Percentiles rank a stretch among this genome's conserved stretches.
Conservation (phyloP, 2,888 invertebrate species). For the Protophormia terraenovae region DNA sequence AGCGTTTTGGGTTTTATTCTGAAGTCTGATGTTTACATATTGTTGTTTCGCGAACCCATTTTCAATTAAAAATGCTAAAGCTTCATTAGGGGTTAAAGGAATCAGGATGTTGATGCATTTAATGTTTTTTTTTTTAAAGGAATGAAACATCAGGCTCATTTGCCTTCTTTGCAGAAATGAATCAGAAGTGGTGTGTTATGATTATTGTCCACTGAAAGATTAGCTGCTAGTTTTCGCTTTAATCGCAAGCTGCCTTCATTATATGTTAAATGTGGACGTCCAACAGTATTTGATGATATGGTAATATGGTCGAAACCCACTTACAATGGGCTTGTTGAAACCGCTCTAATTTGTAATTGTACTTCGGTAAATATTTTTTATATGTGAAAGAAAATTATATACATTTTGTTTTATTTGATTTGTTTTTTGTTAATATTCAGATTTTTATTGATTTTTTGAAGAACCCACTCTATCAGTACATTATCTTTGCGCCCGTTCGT, state of each 20-base stretch:
- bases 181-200: constrained; percentile 44
- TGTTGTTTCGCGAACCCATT: neutral
- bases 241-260: constrained; percentile 20
- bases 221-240: constrained; percentile 43
- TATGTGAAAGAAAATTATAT: neutral
- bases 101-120: neutral
- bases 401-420: neutral
- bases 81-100: too few species aligned
- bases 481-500: neutral
- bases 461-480: neutral
- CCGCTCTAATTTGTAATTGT: constrained; percentile 11
- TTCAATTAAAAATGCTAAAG: constrained; percentile 27
- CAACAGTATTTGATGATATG: neutral
- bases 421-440: neutral
- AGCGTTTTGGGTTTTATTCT: constrained; percentile 21
- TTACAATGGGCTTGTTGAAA: constrained; percentile 3
- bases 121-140: neutral
- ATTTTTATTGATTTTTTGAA: constrained; percentile 15
- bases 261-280: constrained; percentile 42
- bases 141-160: constrained; percentile 1
- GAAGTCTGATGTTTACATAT: constrained; percentile 12
- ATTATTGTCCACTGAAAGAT: constrained; percentile 31
- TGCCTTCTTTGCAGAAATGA: constrained; percentile 43
- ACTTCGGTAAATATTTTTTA: neutral
- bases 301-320: constrained; percentile 9